phyloP scores from a whole-genome alignment of 2,797 vertebrate species.

The Cheirogaleus major region DNA sequence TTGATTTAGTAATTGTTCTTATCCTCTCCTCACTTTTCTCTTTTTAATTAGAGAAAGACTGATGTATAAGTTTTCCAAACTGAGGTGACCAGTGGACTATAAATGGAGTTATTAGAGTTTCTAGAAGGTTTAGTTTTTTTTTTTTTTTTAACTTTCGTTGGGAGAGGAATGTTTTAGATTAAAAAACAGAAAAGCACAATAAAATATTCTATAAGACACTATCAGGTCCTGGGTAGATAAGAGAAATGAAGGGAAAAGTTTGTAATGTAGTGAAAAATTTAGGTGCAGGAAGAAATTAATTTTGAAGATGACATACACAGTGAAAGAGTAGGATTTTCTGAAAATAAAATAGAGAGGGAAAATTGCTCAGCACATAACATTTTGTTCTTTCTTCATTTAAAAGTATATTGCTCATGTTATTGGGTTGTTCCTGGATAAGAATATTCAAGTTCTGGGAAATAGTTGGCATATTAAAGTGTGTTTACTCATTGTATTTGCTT shows the following conservation, averaged over 20 bases:
- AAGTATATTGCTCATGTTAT: neutral
- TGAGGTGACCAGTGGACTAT: neutral
- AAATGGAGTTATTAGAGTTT: neutral
- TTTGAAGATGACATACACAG: neutral
- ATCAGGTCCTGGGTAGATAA: neutral
- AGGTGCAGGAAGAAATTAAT: slow-evolving; percentile 13
- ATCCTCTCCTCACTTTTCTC: neutral
- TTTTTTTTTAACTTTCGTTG: neutral
- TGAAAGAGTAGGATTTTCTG: neutral
- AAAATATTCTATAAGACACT: neutral
- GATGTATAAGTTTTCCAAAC: neutral
- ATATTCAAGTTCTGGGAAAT: slow-evolving; percentile 25
- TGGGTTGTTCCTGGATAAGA: neutral
- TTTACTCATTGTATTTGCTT: neutral
- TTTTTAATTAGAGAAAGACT: neutral
- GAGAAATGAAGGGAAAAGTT: neutral
- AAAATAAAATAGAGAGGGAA: neutral
- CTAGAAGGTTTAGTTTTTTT: neutral
- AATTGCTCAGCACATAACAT: neutral
- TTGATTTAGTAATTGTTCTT: neutral
- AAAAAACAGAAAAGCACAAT: neutral
- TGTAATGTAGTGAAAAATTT: neutral
- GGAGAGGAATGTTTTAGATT: neutral
- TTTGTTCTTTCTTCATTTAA: slow-evolving; percentile 10
- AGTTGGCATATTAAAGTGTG: neutral